phyloP scores from a whole-genome alignment of 2,113 vertebrate species.

The Zapus hudsonius region DNA sequence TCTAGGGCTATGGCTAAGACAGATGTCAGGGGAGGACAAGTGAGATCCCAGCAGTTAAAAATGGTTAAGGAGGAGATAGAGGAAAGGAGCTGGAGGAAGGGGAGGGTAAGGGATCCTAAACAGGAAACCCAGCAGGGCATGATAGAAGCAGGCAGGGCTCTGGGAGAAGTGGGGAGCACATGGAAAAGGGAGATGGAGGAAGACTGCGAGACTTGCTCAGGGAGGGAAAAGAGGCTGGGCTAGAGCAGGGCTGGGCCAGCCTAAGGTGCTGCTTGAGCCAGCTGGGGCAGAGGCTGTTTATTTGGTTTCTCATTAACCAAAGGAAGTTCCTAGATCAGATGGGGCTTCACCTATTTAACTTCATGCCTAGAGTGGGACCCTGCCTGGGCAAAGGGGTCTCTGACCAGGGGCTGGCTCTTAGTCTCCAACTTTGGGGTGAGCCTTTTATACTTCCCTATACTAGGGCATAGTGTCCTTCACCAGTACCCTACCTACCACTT shows the following conservation, averaged over 20 bases:
- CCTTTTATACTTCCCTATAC: background rate
- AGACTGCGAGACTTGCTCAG: background rate
- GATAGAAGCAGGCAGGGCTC: conserved; percentile 57
- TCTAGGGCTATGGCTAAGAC: background rate
- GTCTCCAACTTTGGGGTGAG: background rate
- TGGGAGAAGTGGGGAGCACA: background rate
- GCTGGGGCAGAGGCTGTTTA: conserved; percentile 78
- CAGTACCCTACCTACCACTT: background rate
- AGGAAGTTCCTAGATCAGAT: conserved; percentile 77
- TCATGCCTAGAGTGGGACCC: conserved; percentile 54
- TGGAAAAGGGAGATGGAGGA: conserved; percentile 34
- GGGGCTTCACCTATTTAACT: conserved; percentile 65
- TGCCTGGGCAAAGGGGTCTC: conserved; percentile 37
- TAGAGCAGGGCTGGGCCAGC: conserved; percentile 48
- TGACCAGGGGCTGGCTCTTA: conserved; percentile 25
- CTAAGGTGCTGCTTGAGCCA: conserved; percentile 70
- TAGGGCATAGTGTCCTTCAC: background rate
- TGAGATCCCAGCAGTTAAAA: conserved; percentile 57
- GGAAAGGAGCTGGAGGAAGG: conserved; percentile 46
- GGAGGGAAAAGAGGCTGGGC: conserved; percentile 42
- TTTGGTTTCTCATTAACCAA: conserved; percentile 81
- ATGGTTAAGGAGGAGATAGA: conserved; percentile 52
- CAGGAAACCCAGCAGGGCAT: conserved; percentile 66
- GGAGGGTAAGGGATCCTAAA: conserved; percentile 46
- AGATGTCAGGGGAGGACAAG: conserved; percentile 42